Conservation (phyloP, 2,888 invertebrate species). For the Molorchus minor region DNA sequence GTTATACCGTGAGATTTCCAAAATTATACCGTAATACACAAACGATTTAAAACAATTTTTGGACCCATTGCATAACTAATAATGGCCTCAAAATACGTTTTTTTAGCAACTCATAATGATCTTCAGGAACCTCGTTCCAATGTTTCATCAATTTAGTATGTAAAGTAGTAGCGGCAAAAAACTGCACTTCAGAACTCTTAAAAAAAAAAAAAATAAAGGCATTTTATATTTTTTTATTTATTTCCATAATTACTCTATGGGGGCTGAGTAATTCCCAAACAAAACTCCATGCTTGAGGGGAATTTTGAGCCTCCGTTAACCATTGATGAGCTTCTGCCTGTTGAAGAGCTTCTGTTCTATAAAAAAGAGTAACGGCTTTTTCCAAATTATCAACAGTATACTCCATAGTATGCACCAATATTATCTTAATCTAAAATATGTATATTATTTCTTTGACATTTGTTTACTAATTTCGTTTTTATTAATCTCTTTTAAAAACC, state of each 20-base stretch:
- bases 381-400: slow-evolving; percentile 73
- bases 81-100: slow-evolving; percentile 81
- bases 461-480: slow-evolving; percentile 17
- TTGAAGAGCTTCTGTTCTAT: slow-evolving; percentile 69
- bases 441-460: slow-evolving; percentile 18
- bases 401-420: slow-evolving; percentile 63
- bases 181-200: slow-evolving; percentile 91
- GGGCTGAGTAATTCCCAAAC: slow-evolving; percentile 89
- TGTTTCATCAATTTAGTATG: slow-evolving; percentile 88
- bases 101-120: slow-evolving; percentile 79
- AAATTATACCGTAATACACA: slow-evolving; percentile 85
- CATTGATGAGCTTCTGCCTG: slow-evolving; percentile 84
- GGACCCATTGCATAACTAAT: slow-evolving; percentile 82
- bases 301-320: slow-evolving; percentile 85
- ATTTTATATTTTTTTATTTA: not conserved
- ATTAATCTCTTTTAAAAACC: too few relatives aligned
- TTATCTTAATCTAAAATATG: slow-evolving; percentile 7
- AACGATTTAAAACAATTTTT: slow-evolving; percentile 83
- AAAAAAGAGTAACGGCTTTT: slow-evolving; percentile 75
- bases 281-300: slow-evolving; percentile 91
- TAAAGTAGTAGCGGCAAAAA: slow-evolving; percentile 91
- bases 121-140: slow-evolving; percentile 86
- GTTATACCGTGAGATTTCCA: not conserved
- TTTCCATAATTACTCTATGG: slow-evolving; percentile 71
- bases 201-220: slow-evolving; percentile 48